Base-by-base conservation (phyloP, 1,140 invertebrate species). In the Protaetia brevitarsis region DNA sequence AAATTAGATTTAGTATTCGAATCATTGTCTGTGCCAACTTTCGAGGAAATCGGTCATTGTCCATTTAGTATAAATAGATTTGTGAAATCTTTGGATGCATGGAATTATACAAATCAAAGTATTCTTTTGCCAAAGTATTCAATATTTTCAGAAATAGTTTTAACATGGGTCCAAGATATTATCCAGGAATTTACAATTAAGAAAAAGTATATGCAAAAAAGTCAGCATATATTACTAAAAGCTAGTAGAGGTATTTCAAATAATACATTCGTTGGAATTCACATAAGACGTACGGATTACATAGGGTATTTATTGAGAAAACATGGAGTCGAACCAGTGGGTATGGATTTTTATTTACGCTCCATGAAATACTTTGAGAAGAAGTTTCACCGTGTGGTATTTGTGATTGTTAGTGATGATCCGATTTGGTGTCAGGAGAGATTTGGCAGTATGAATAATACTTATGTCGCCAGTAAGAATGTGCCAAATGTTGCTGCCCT, bases 361-460 rank as follows among this genome's bases (percentile, higher is more conserved):
- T 86, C 85, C 4, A 86, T 87, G 82, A 71, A 80, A 64, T 82
- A 86, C 67, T 87, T 83, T 68, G 73, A 78, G 37, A 68, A 66
- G 19, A 85, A 84, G 71, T 87, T 82, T 68, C 28, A 58, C 8
- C 79, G 81, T 51, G 79, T 81, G 1, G 68, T 86, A 7, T 88
- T 88, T 72, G 70, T 87, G 21, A 80, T 87, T 2, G 81, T 86
- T 30, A 87, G 85, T 72, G 87, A 88, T 71, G 87, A 87, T 70
- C 83, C 85, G 34, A 69, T 65, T 2, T 87, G 86, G 86, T 87
- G 86, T 73, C 80, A 81, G 67, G 72, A 79, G 59, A 77, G 83
- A 67, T 80, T 86, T 30, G 73, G 73, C 19, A 73, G 67, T n/a
- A 77, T 76, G 29, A 74, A 79, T 34, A 80, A 81, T 69, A 80